Evolutionary conservation across 2,113 vertebrate genomes (phyloP).

Genomic region (Aplodontia rufa): DNA sequence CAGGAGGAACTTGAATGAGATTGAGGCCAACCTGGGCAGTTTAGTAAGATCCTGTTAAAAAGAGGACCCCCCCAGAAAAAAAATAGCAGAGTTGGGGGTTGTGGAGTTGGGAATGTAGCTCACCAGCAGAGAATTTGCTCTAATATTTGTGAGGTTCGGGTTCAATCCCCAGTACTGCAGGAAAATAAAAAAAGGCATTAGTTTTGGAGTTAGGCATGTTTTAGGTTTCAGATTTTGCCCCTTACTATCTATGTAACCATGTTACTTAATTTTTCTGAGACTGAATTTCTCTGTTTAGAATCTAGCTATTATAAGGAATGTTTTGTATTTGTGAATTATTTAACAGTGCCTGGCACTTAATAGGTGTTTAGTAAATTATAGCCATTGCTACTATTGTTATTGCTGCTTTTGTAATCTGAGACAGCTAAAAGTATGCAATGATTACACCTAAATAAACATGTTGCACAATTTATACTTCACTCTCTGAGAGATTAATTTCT

Average conservation of each 20-base stretch:
- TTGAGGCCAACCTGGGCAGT: too few species aligned
- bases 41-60: too few species aligned
- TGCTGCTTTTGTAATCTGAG: not conserved
- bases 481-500: not conserved
- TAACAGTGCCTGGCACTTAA: not conserved
- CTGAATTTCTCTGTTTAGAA: not conserved
- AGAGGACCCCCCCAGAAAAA: too few species aligned
- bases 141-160: too few species aligned
- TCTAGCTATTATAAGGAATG: not conserved
- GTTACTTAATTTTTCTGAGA: conserved; percentile 9
- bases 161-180: too few species aligned
- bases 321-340: not conserved
- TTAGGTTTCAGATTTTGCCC: not conserved
- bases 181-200: too few species aligned
- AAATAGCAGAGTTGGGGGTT: too few species aligned
- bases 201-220: not conserved
- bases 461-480: not conserved
- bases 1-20: too few species aligned
- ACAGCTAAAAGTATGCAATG: not conserved
- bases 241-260: not conserved
- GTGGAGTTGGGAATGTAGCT: too few species aligned
- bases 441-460: not conserved
- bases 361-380: not conserved
- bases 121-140: too few species aligned
- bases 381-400: not conserved